phyloP scores from a whole-genome alignment of 2,113 vertebrate genomes.

The Neolamprologus fasciatus region DNA sequence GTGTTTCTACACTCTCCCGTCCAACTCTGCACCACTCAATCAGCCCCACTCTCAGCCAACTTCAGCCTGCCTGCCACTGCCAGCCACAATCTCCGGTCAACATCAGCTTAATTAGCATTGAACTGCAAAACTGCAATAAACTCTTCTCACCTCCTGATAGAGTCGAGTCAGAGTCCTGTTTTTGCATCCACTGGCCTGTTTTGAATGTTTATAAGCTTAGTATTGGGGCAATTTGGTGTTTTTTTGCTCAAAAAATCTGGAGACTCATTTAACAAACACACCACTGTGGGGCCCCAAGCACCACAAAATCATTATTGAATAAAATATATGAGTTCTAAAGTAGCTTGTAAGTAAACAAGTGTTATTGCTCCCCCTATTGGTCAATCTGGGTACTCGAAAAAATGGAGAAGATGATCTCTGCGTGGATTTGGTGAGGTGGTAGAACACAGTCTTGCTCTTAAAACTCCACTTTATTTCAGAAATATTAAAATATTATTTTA shows the following conservation, averaged over 20 bases:
- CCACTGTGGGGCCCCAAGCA: neutral
- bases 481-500: neutral
- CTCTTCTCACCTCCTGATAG: neutral
- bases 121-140: neutral
- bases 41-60: neutral
- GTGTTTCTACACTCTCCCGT: rapidly evolving
- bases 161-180: neutral
- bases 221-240: neutral
- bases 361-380: neutral
- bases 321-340: neutral
- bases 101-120: neutral
- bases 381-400: neutral
- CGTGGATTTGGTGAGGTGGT: rapidly evolving
- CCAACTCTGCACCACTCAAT: neutral
- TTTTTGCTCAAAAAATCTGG: neutral
- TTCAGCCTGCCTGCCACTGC: neutral
- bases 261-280: neutral
- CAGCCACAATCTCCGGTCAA: neutral
- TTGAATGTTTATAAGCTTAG: neutral
- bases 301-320: neutral
- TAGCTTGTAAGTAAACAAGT: neutral
- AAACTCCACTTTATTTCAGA: rapidly evolving
- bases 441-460: neutral
- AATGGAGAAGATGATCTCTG: neutral
- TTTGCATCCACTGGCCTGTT: neutral